Evolutionary conservation across 2,113 vertebrate species (phyloP).

Genomic region (Sturnus vulgaris): DNA sequence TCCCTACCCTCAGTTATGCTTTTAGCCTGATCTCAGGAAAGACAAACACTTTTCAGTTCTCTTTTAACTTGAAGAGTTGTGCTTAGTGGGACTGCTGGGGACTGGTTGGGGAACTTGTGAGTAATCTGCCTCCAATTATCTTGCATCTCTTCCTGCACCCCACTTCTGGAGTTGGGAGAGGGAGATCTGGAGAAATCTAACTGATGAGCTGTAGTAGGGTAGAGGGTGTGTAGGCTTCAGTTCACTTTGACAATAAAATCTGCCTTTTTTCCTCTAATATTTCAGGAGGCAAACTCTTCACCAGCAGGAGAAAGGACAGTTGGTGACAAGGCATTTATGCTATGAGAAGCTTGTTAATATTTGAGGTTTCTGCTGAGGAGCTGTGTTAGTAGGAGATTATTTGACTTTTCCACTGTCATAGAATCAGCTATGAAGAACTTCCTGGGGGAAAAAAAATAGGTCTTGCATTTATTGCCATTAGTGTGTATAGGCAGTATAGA

Average conservation of each 20-base stretch:
- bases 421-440: background rate
- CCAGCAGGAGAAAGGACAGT: background rate
- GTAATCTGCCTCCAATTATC: background rate
- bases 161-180: background rate
- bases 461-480: background rate
- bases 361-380: conserved; percentile 2
- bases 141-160: background rate
- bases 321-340: background rate
- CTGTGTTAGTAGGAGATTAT: background rate
- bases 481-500: background rate
- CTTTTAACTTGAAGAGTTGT: background rate
- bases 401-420: background rate
- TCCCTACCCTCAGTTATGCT: background rate
- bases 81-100: background rate
- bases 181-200: background rate
- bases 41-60: background rate
- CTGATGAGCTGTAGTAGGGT: background rate
- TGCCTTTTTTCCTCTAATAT: background rate
- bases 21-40: background rate
- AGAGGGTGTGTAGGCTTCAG: background rate
- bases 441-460: background rate
- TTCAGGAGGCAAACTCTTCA: background rate
- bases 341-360: conserved; percentile 9
- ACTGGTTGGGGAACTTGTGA: background rate
- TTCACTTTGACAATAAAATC: background rate